These are phyloP conservation scores for Meandrina meandrites DNA, from an alignment of 92 coral and sea anemone species.

Conservation along the genomic window DNA sequence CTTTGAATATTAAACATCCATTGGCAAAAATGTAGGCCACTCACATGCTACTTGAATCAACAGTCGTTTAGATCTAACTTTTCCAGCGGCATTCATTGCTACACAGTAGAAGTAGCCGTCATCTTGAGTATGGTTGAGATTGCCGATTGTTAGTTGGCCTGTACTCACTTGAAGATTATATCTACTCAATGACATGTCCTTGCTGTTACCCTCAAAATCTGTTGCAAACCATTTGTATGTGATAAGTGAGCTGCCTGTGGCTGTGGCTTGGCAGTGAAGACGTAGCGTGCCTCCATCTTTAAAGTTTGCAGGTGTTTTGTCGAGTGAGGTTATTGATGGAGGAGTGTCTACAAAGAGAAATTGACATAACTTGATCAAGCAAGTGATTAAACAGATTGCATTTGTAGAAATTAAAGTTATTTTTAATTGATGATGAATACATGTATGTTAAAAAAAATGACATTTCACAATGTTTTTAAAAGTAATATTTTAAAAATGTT, in stretches of 20 bases:
- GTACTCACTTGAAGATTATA: constrained; percentile 47
- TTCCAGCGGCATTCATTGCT: constrained; percentile 69
- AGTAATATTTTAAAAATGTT: too few relatives aligned
- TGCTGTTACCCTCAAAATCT: constrained; percentile 50
- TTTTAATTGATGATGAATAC: too few relatives aligned
- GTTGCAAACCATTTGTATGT: constrained; percentile 70
- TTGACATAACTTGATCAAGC: neutral
- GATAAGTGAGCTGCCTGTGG: constrained; percentile 45
- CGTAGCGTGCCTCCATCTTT: constrained; percentile 57
- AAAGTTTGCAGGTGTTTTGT: constrained; percentile 30
- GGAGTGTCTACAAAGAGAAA: constrained; percentile 58
- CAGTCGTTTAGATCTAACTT: constrained; percentile 68
- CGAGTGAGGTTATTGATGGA: constrained; percentile 45
- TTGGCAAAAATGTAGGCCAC: constrained; percentile 20
- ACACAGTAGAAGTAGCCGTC: constrained; percentile 91
- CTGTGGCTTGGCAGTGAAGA: constrained; percentile 69
- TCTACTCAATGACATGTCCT: constrained; percentile 58
- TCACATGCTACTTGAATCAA: constrained; percentile 82
- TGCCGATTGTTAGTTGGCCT: constrained; percentile 77
- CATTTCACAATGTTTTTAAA: too few relatives aligned
- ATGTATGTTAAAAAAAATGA: too few relatives aligned
- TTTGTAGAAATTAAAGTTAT: neutral
- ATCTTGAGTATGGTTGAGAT: constrained; percentile 70
- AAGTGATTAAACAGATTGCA: neutral
- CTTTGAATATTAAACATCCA: neutral